phyloP scores from a whole-genome alignment of 2,888 invertebrate genomes.

The Drosophila kambysellisi region DNA sequence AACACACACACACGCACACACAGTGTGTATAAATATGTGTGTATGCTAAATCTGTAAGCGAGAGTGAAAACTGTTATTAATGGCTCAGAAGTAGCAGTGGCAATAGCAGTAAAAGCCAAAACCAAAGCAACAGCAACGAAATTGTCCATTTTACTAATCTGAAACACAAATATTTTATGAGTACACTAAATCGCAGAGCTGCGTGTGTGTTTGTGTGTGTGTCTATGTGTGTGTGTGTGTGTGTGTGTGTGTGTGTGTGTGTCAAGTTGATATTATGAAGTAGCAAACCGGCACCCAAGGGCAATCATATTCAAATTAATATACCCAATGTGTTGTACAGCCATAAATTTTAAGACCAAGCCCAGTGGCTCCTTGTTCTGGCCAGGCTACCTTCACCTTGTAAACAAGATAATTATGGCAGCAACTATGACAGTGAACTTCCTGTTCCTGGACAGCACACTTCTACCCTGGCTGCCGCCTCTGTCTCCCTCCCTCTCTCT shows the following conservation, averaged over 20 bases:
- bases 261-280: constrained; percentile 70
- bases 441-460: constrained; percentile 61
- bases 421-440: constrained; percentile 80
- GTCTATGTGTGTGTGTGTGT: constrained; percentile 18
- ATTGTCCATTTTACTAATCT: constrained; percentile 80
- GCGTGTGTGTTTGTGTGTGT: constrained; percentile 5
- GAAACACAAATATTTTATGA: constrained; percentile 75
- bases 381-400: constrained; percentile 76
- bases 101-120: constrained; percentile 9
- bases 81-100: constrained; percentile 39
- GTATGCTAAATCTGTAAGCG: constrained; percentile 33
- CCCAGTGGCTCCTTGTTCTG: constrained; percentile 39
- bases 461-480: background rate
- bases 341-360: constrained; percentile 71
- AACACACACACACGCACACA: background rate
- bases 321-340: constrained; percentile 80
- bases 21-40: background rate
- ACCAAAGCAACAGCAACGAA: constrained; percentile 46
- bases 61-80: constrained; percentile 78
- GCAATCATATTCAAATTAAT: constrained; percentile 82
- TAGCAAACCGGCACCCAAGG: constrained; percentile 63
- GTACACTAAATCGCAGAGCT: constrained; percentile 49
- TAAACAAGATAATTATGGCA: constrained; percentile 82
- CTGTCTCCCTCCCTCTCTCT: background rate
- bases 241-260: constrained; percentile 48